Base-by-base conservation (phyloP, 1,140 invertebrate species). In the Pseudobourletiella spinata region DNA sequence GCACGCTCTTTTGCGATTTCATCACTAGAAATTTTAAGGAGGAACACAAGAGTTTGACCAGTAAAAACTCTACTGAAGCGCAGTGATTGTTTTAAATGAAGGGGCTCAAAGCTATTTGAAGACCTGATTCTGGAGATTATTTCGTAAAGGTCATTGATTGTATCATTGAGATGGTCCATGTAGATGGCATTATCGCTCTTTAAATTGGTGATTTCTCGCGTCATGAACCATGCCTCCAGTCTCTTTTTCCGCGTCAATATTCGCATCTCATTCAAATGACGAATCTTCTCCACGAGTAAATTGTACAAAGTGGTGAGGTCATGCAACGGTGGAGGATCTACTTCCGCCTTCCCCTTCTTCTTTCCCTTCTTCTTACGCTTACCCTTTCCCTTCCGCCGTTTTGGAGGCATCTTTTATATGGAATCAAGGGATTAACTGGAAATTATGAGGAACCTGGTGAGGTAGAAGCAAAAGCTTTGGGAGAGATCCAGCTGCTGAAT, bases 151-250 rank as follows among this genome's bases (percentile, higher is more conserved):
- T 56, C 57, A 1, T 58, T 55, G 22, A 67, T 64, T 15, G 63
- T 64, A 20, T 64, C 65, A 16, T 61, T 26, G 20, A 67, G 35
- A 26, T 61, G 58, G n/a, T 67, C 58, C 4, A 48, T 32, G 32
- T 64, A 67, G n/a, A 63, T 30, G 1, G 14, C 28, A 28, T 67
- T 64, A 46, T 67, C 62, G 18, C 44, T 39, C 25, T 61, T 50
- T 1, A 59, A 15, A 29, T 51, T 39, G 2, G 30, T 14, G 46
- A 64, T 61, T 46, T 67, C 61, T 28, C 57, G 39, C 15, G 58
- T 58, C 26, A 64, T 51, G 55, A 67, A 64, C 61, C 61, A 67
- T 3, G 39, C 62, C 50, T 67, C 65, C 3, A 67, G 11, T 8
- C 65, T 51, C 43, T 67, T 67, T 20, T 61, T 57, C 43, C 65